These are phyloP conservation scores for Hemiscyllium ocellatum DNA, from an alignment of 2,113 vertebrate genomes.

Conservation along the genomic window DNA sequence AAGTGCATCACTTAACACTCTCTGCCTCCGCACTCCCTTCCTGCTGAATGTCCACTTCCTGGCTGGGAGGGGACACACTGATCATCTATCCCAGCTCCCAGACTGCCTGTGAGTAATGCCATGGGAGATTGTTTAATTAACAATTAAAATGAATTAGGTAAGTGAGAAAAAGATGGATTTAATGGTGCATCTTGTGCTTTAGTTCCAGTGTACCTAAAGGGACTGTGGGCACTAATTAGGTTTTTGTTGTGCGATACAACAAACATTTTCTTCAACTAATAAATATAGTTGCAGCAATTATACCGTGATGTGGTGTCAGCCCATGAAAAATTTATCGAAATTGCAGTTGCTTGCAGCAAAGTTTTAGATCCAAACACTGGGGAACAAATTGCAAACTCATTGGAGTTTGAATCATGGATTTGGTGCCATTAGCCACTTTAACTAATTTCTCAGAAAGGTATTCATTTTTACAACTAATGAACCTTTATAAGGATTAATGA, in stretches of 20 bases:
- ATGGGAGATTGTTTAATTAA: not conserved
- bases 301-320: not conserved
- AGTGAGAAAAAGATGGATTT: not conserved
- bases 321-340: constrained; percentile 4
- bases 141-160: constrained; percentile 18
- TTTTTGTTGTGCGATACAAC: not conserved
- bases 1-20: not conserved
- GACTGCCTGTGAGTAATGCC: not conserved
- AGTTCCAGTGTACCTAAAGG: not conserved
- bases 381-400: too few relatives aligned
- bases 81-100: not conserved
- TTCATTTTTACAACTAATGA: not conserved
- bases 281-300: not conserved
- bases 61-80: not conserved
- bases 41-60: not conserved
- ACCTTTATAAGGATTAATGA: not conserved
- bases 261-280: not conserved
- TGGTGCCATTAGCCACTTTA: not conserved
- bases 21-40: not conserved
- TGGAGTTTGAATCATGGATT: not conserved
- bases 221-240: constrained; percentile 1
- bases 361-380: not conserved
- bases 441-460: not conserved
- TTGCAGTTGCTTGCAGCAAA: not conserved
- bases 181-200: not conserved